These are phyloP conservation scores for Ormyrus labotus DNA, from an alignment of 2,888 invertebrate genomes.

Conservation along the genomic window DNA sequence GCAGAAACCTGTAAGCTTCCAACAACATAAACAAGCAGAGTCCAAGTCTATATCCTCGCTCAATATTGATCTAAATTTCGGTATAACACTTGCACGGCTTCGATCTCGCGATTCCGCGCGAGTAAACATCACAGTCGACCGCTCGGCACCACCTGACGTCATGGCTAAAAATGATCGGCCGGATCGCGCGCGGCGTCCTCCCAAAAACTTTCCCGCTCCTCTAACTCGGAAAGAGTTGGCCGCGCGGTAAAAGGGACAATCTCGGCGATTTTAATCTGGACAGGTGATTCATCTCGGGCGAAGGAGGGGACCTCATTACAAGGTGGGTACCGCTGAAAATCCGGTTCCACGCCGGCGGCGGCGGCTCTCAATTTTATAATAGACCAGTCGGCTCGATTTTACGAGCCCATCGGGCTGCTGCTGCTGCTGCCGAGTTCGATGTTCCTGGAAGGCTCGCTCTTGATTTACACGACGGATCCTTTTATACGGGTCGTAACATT, in stretches of 20 bases:
- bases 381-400: constrained; percentile 15
- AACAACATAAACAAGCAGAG: too few relatives aligned
- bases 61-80: too few relatives aligned
- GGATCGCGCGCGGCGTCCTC: too few relatives aligned
- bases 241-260: constrained; percentile 4
- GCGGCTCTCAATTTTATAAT: constrained; percentile 28
- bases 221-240: neutral
- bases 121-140: neutral
- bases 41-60: too few relatives aligned
- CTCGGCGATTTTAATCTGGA: constrained; percentile 21
- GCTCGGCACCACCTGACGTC: constrained; percentile 23
- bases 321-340: neutral
- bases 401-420: neutral
- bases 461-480: constrained; percentile 7
- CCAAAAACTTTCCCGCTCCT: neutral
- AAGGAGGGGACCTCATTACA: constrained; percentile 3
- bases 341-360: neutral
- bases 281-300: constrained; percentile 4
- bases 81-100: too few relatives aligned
- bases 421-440: neutral
- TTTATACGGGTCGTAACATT: neutral
- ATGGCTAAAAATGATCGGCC: constrained; percentile 31
- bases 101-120: too few relatives aligned
- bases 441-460: neutral
- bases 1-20: too few relatives aligned